phyloP scores from a whole-genome alignment of 2,797 vertebrate genomes.

The Helicolenus hilgendorfi region DNA sequence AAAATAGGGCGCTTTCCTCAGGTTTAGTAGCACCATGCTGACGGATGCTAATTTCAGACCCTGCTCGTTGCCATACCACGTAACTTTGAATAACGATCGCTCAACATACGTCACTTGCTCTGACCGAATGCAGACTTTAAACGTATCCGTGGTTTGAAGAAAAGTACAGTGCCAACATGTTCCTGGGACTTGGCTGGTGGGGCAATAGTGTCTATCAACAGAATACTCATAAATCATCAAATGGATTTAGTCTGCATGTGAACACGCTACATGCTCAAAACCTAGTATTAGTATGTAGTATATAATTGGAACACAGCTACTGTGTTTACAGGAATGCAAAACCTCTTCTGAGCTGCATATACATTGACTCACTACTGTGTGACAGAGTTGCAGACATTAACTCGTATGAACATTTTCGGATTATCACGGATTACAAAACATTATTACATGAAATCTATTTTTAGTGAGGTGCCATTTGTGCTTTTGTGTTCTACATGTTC shows the following conservation, averaged over 20 bases:
- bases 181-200: too few species aligned
- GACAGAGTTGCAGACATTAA: slow-evolving; percentile 12
- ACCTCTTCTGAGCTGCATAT: background rate
- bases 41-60: too few species aligned
- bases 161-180: background rate
- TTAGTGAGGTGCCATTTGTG: slow-evolving; percentile 27
- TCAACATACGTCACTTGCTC: background rate
- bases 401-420: slow-evolving; percentile 17
- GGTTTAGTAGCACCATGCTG: too few species aligned
- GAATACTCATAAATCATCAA: background rate
- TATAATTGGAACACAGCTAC: background rate
- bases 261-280: background rate
- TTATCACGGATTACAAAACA: slow-evolving; percentile 54
- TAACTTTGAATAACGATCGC: background rate
- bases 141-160: background rate
- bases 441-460: slow-evolving; percentile 47
- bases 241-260: background rate
- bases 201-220: background rate
- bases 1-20: too few species aligned
- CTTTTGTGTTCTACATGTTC: slow-evolving; percentile 38
- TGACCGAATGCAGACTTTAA: background rate
- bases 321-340: background rate
- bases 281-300: background rate
- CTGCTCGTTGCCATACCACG: background rate
- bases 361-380: background rate